Conservation (phyloP, 35 echinoderm and acorn worm genomes). For the Chiridota heheva region DNA sequence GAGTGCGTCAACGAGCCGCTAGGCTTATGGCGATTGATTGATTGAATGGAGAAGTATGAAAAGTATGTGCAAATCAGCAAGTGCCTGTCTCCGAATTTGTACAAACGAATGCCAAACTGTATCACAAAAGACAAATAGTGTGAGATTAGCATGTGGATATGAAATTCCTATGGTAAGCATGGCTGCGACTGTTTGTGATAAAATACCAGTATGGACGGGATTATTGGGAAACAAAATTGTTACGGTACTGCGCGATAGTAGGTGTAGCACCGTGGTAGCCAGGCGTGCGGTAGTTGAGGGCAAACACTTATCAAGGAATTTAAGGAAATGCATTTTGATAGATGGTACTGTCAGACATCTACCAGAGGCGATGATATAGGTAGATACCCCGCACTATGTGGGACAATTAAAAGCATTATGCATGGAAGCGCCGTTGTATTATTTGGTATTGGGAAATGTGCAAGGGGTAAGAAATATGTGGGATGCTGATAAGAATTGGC, state of each 20-base stretch:
- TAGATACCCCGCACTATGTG: constrained; percentile 4
- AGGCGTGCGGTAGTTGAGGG: neutral
- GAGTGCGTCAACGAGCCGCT: no score
- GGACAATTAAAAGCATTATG: constrained; percentile 5
- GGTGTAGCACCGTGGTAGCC: neutral
- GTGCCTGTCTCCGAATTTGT: no score
- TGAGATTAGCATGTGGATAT: no score
- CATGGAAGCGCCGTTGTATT: constrained; percentile 10
- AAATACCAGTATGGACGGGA: neutral
- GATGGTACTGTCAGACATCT: constrained; percentile 8
- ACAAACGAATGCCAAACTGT: no score
- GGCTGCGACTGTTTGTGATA: no score
- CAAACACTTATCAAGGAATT: neutral
- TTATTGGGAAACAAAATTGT: neutral
- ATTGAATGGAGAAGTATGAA: no score
- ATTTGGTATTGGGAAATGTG: constrained; percentile 14
- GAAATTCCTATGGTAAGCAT: no score
- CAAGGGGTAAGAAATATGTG: neutral
- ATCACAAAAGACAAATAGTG: no score
- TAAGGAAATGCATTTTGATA: constrained; percentile 9
- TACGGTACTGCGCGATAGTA: neutral
- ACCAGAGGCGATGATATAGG: neutral
- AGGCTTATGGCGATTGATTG: no score
- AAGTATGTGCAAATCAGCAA: no score
- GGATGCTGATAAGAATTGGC: constrained; percentile 8